Evolutionary conservation across 2,888 invertebrate species (phyloP), one percentile per base, ranked within the genome.

Genomic region (Diadegma fenestrale): DNA sequence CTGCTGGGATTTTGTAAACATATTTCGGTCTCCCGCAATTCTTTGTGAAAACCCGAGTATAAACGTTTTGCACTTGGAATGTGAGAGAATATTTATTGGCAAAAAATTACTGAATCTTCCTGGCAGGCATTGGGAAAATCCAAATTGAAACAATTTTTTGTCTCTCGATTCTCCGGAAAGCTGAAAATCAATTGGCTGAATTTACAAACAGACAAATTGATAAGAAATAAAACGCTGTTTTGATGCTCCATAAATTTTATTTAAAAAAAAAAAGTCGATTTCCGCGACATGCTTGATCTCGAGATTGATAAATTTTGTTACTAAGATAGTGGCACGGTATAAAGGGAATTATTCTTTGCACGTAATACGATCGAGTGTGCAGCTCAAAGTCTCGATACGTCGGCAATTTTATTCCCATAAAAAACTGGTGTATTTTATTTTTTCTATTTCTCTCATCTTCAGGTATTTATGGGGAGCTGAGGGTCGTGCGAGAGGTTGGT

Each of bases 381-480:
- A 68, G 51, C 26, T 63, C 61, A 22, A 22, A 8, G 51, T 66
- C 26, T 71, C 37, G 69, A 71, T 76, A 71, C 58, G 78, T 61
- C 14, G 26, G 51, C 63, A 71, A 80, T 72, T 79, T 80, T 64
- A 80, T 64, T 72, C 41, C 41, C 51, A 30, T 41, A 51, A 51
- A 26, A 33, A 72, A 41, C 26, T 45, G 1, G n/a, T n/a, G n/a
- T n/a, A 12, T 17, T 54, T 48, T 45, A 51, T 72, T 68, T 54
- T 72, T 33, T 12, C n/a, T 30, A 26, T 54, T 37, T 72, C 71
- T 37, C 71, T 80, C 51, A 43, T 61, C 41, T 26, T 17, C 63
- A 71, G 37, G 80, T 80, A 64, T 80, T 80, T 80, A 72, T 80
- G 72, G 33, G 64, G 51, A 54, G 51, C 26, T 79, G 77, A 79